Evolutionary conservation across 2,113 vertebrate genomes (phyloP).

Genomic region (Seriola quinqueradiata): DNA sequence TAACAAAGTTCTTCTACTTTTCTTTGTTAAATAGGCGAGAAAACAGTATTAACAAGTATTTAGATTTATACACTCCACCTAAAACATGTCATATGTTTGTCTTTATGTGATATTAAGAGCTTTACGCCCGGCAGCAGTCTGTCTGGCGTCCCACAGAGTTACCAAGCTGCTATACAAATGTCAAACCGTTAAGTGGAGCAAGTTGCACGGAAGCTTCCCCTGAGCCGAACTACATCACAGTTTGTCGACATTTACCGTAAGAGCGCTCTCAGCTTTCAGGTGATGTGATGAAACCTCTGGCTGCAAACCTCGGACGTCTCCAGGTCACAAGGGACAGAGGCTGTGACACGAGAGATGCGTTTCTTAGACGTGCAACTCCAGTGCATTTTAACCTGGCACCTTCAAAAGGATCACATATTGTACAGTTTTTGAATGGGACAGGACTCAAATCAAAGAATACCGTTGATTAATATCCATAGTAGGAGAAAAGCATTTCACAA

Average conservation of each 20-base stretch:
- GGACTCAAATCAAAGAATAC: neutral
- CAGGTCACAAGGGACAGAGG: neutral
- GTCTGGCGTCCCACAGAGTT: constrained; percentile 24
- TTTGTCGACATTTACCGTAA: constrained; percentile 24
- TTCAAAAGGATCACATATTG: neutral
- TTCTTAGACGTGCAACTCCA: neutral
- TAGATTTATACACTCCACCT: neutral
- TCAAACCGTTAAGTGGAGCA: constrained; percentile 48
- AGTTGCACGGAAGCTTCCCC: constrained; percentile 17
- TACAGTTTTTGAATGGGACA: neutral
- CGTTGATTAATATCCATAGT: neutral
- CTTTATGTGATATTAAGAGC: constrained; percentile 25
- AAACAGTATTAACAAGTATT: neutral
- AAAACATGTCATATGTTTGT: neutral
- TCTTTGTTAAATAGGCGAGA: neutral
- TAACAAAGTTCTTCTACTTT: neutral
- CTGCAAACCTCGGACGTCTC: constrained; percentile 8
- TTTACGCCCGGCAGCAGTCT: constrained; percentile 21
- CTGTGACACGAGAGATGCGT: neutral
- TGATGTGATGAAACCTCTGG: neutral
- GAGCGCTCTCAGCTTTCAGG: constrained; percentile 9
- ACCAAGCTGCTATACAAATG: constrained; percentile 37
- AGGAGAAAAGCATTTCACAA: neutral
- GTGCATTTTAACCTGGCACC: accelerated
- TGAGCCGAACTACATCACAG: constrained; percentile 18